Base-by-base conservation (phyloP, 2,797 vertebrate species). In the Brachymystax lenok region DNA sequence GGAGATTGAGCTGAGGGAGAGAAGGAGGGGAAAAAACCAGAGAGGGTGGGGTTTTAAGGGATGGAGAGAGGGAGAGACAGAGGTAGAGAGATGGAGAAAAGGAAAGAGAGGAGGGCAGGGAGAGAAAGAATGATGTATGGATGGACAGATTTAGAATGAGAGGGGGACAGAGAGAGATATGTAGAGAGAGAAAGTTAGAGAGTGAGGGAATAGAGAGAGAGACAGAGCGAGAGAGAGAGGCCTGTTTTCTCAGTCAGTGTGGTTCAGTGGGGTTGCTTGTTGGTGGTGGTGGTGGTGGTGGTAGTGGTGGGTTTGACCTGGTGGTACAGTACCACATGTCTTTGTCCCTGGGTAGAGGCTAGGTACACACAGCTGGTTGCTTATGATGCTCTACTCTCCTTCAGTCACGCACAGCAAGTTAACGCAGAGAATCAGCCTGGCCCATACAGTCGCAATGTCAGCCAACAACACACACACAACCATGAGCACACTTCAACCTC, bases 1-100 rank as follows among this genome's bases (percentile, higher is more conserved):
- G 85, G 90, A 56, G 88, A 93, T 86, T 85, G 90, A 92, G 88
- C 88, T 79, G 85, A 85, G 88, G 56, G 72, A 67, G 17, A 63
- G 24, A 35, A 27, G 4, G 46, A 54, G 4, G 35, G n/a, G 50
- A 10, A 14, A 27, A 50, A 40, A 50, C 17, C n/a, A 51, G 19
- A 21, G 6, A 5, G 40, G 27, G 5, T 14, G 70, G 35, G 35
- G 35, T 7, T 40, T 40, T 17, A 40, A 21, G 69, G 46, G 21
- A 54, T 24, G 50, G 21, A 71, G 50, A 19, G 80, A 81, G 33
- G 74, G 16, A n/a, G 24, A 71, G n/a, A 8, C 0, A 1, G 66
- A 73, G 71, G 14, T 46, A 28, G 13, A 17, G 46, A 51, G 33
- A 64, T 46, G 12, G 54, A n/a, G 4, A 28, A 21, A 12, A 5